Evolutionary conservation across 2,113 vertebrate genomes (phyloP).

Genomic region (Psophia crepitans): DNA sequence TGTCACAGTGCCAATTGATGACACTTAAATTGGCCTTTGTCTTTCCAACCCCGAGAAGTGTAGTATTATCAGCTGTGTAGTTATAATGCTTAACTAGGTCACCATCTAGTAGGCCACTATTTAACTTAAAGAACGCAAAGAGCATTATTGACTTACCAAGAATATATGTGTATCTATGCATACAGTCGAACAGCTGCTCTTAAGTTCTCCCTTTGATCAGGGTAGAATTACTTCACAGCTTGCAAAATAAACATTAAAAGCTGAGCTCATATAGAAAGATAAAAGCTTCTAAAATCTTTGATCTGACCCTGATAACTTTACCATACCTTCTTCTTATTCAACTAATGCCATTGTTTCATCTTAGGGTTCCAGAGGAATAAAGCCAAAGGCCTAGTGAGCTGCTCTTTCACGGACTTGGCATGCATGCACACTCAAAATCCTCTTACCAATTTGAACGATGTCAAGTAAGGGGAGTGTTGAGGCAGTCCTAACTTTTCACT

Average conservation of each 20-base stretch:
- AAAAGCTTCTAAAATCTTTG: background rate
- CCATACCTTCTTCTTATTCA: background rate
- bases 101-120: background rate
- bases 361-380: background rate
- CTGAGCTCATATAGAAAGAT: background rate
- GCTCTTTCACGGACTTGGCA: background rate
- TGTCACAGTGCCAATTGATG: fast-evolving
- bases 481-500: background rate
- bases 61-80: background rate
- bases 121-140: background rate
- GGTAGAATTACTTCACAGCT: background rate
- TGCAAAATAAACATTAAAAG: background rate
- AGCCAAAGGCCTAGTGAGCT: background rate
- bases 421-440: background rate
- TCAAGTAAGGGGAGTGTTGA: background rate
- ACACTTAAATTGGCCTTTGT: background rate
- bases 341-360: background rate
- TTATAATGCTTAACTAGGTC: background rate
- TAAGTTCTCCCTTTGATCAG: background rate
- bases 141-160: background rate
- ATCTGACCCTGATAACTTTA: background rate
- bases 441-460: background rate
- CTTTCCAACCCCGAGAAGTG: background rate
- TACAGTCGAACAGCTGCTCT: background rate
- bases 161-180: background rate